A percentile compares a stretch with the other conserved stretches of the same genome.
Evolutionary conservation across 2,113 vertebrate genomes (phyloP).

Genomic region (Gnathonemus longibarbis): DNA sequence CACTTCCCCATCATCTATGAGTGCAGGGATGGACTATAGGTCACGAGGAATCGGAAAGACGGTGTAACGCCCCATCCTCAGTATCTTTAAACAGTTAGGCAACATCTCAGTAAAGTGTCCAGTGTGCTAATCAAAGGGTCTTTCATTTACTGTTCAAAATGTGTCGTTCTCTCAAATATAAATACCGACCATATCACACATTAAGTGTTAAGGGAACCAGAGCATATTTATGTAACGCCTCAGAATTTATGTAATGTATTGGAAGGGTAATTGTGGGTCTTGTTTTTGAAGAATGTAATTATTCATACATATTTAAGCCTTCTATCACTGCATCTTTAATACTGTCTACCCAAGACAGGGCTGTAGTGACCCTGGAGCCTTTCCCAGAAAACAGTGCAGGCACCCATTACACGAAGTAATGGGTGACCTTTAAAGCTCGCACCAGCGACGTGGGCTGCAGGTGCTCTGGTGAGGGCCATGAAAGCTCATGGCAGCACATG

Average conservation of each 20-base stretch:
- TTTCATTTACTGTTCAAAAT: neutral
- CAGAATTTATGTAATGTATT: neutral
- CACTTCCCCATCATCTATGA: neutral
- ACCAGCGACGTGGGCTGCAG: neutral
- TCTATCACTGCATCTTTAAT: neutral
- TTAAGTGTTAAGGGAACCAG: neutral
- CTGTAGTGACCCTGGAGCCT: neutral
- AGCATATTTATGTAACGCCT: neutral
- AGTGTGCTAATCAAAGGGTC: neutral
- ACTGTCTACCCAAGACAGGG: neutral
- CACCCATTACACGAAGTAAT: neutral
- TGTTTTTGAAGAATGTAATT: neutral
- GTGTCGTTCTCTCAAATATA: neutral
- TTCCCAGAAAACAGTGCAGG: neutral
- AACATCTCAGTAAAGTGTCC: neutral
- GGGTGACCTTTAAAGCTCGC: neutral
- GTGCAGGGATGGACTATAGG: neutral
- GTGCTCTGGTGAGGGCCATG: neutral
- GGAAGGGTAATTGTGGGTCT: neutral
- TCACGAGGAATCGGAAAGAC: neutral
- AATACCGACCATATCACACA: neutral
- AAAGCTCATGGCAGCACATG: neutral
- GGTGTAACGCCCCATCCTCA: neutral
- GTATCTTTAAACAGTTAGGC: neutral
- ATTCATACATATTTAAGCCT: neutral